These are phyloP conservation scores for Dolichomitus sp. DNA, from an alignment of 2,888 invertebrate genomes.

Conservation along the genomic window DNA sequence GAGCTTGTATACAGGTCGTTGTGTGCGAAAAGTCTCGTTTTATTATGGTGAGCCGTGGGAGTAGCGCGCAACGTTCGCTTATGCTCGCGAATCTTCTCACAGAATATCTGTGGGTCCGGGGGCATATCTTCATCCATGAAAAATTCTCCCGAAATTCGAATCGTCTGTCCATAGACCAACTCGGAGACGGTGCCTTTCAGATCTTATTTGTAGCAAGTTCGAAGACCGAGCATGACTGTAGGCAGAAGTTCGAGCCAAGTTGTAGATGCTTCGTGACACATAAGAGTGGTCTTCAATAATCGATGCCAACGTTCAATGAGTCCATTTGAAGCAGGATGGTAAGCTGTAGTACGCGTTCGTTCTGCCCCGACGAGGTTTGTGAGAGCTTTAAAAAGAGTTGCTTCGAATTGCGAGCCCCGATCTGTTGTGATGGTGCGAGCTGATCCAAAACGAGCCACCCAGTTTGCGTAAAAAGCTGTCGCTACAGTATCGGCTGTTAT, in stretches of 20 bases:
- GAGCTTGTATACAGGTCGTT: conserved; percentile 36
- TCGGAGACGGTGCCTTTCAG: conserved; percentile 38
- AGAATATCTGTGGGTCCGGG: conserved; percentile 33
- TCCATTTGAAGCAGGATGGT: conserved; percentile 82
- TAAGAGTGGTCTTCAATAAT: conserved; percentile 81
- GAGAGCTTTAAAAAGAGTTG: conserved; percentile 70
- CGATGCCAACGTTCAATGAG: conserved; percentile 84
- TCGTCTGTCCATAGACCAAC: conserved; percentile 25
- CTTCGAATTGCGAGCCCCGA: conserved; percentile 78
- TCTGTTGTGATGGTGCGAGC: conserved; percentile 80
- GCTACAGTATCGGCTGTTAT: conserved; percentile 75
- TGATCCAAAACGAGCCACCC: conserved; percentile 84
- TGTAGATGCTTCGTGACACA: conserved; percentile 66
- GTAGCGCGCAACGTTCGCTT: conserved; percentile 13
- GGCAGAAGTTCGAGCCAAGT: conserved; percentile 78
- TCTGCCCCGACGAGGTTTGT: conserved; percentile 66
- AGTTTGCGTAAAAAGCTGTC: conserved; percentile 77
- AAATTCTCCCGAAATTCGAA: conserved; percentile 37
- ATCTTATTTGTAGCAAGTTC: conserved; percentile 75
- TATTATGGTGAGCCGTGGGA: conserved; percentile 33
- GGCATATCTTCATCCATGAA: conserved; percentile 24
- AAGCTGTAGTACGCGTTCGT: conserved; percentile 74
- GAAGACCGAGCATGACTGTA: conserved; percentile 72
- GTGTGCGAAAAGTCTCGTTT: not conserved
- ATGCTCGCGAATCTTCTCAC: conserved; percentile 24